Percentiles rank a stretch among this genome's conserved stretches.
phyloP scores from a whole-genome alignment of 2,113 vertebrate genomes.

The Anguilla japonica region DNA sequence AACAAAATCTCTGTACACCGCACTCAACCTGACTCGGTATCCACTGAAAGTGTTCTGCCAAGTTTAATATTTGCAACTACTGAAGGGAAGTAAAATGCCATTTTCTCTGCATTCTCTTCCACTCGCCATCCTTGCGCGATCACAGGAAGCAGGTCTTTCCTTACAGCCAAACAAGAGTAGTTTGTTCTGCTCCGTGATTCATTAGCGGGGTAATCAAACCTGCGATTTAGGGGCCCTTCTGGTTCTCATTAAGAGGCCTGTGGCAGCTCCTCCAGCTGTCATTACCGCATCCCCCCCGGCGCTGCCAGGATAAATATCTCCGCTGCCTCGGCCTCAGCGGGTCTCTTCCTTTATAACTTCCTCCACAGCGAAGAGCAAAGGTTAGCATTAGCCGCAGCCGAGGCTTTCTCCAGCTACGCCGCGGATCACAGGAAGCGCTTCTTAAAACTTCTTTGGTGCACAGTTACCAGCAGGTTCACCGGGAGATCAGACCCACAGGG shows the following conservation, averaged over 20 bases:
- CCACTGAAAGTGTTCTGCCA: background rate
- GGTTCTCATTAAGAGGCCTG: conserved; percentile 7
- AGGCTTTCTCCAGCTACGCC: background rate
- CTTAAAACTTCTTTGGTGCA: background rate
- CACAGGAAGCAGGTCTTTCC: background rate
- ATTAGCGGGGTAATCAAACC: conserved; percentile 4
- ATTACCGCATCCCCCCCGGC: background rate
- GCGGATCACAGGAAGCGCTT: background rate
- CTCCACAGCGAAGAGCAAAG: background rate
- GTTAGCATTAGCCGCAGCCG: conserved; percentile 1
- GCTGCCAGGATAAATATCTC: background rate
- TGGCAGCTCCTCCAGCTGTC: background rate
- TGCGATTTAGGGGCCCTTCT: conserved; percentile 4
- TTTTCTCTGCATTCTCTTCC: background rate
- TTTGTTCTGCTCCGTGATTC: background rate
- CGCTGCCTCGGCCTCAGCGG: background rate
- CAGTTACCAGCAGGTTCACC: background rate
- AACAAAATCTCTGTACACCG: background rate
- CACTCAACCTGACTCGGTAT: background rate
- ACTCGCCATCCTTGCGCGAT: background rate
- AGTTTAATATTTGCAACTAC: background rate
- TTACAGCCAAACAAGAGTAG: too few relatives aligned
- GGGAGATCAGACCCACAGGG: background rate
- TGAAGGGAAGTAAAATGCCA: background rate
- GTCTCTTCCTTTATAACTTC: background rate